phyloP scores from a whole-genome alignment of 2,797 vertebrate genomes.

The Spinibarbus caldwelli region DNA sequence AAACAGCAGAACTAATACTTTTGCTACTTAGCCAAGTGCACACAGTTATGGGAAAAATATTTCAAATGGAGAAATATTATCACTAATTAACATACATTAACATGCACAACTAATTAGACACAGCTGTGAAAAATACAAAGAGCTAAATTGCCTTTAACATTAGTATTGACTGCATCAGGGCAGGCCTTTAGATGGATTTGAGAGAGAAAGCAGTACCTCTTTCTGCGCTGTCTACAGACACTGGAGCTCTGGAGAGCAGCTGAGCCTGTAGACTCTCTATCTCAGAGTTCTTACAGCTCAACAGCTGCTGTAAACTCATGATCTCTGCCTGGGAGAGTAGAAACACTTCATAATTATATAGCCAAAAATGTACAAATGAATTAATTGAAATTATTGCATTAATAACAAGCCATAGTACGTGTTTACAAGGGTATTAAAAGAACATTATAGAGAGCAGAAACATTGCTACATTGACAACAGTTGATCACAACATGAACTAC shows the following conservation, averaged over 20 bases:
- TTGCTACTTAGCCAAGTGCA: background rate
- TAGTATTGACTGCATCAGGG: background rate
- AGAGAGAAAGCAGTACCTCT: slow-evolving; percentile 80
- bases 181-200: slow-evolving; percentile 37
- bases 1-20: background rate
- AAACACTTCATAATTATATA: background rate
- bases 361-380: background rate
- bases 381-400: background rate
- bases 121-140: background rate
- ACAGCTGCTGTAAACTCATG: slow-evolving; percentile 88
- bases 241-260: slow-evolving; percentile 81
- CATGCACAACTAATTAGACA: background rate
- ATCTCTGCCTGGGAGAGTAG: slow-evolving; percentile 85
- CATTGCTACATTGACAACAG: background rate
- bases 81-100: background rate
- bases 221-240: slow-evolving; percentile 80
- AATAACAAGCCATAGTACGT: background rate
- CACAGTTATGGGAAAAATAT: background rate
- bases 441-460: background rate
- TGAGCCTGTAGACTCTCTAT: slow-evolving; percentile 91
- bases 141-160: slow-evolving; percentile 23
- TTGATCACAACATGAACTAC: background rate
- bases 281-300: slow-evolving; percentile 90
- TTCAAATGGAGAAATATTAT: background rate
- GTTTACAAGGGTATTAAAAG: too few species aligned